These are phyloP conservation scores for Hypanus sabinus DNA, from an alignment of 2,113 vertebrate species.

Conservation along the genomic window DNA sequence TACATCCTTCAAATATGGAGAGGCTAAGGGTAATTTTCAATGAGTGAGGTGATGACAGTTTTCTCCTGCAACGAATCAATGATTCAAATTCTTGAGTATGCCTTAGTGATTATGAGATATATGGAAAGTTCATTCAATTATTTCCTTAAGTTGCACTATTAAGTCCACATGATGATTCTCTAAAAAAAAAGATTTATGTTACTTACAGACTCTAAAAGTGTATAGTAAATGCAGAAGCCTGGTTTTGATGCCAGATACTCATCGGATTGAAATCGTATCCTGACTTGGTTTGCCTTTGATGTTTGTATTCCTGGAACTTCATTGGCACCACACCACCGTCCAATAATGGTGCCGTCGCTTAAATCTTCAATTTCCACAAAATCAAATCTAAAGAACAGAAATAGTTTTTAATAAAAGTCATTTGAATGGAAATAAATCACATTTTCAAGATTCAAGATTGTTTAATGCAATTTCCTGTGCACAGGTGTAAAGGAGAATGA, in stretches of 20 bases:
- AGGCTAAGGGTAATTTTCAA: too few relatives aligned
- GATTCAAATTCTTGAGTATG: not conserved
- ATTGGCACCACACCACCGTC: constrained; percentile 91
- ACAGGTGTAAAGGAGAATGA: too few relatives aligned
- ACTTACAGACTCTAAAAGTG: constrained; percentile 72
- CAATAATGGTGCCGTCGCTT: constrained; percentile 72
- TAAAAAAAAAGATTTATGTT: constrained; percentile 32
- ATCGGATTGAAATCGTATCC: constrained; percentile 86
- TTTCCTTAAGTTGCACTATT: not conserved
- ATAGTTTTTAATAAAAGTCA: not conserved
- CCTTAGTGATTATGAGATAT: not conserved
- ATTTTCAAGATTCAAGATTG: too few relatives aligned
- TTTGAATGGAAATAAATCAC: not conserved
- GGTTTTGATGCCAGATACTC: constrained; percentile 93
- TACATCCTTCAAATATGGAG: too few relatives aligned
- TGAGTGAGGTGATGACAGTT: too few relatives aligned
- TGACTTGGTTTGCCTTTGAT: constrained; percentile 85
- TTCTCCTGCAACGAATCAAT: too few relatives aligned
- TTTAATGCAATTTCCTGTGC: too few relatives aligned
- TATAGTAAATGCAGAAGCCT: constrained; percentile 88
- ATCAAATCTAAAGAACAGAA: constrained; percentile 73
- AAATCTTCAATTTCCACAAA: constrained; percentile 93
- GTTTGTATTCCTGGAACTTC: constrained; percentile 65
- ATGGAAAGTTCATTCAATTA: not conserved
- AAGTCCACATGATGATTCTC: not conserved